Conservation (phyloP, 2,113 vertebrate species). For the Bos taurus region ARS-UCD2.0 NC_037330.1:71947501-71948000, state of each 20-base stretch:
- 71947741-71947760: not conserved
- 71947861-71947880: not conserved
- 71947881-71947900: not conserved
- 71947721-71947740: not conserved
- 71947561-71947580: not conserved
- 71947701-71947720: not conserved
- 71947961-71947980: not conserved
- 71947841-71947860: not conserved
- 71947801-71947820: not conserved
- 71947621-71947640: not conserved
- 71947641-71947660: not conserved
- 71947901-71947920: not conserved
- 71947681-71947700: too few relatives aligned
- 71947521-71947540: not conserved
- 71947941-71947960: not conserved
- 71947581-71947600: not conserved
- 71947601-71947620: not conserved
- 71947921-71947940: not conserved
- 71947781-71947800: not conserved
- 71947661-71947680: not conserved
- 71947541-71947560: not conserved
- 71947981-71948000: rapidly evolving
- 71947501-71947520: not conserved
- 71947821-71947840: not conserved
- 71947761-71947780: not conserved